Base-by-base conservation (phyloP, 1,140 invertebrate genomes). In the Sitobion miscanthi region DNA sequence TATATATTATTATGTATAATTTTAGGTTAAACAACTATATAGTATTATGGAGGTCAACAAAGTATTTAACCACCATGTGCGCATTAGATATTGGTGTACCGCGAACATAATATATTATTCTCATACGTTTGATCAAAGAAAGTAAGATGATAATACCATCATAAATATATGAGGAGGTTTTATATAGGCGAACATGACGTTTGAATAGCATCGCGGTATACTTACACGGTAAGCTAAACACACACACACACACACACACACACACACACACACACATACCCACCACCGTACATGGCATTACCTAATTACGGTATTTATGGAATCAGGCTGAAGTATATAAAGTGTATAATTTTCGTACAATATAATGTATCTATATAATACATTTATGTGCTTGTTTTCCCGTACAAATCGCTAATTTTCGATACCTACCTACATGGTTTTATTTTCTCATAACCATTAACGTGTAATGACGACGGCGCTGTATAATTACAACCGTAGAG, bases 221-320 rank as follows among this genome's bases (percentile, higher is more conserved):
- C 83, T 42, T 45, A 42, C 9, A 45, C 23, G 25, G 83, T 47
- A 47, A 86, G 38, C 42, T 86, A 47, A 86, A 86, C 83, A 86
- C 42, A 86, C 83, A 86, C 9, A 35, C 30, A 9, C 42, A 14
- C 42, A 62, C 21, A 42, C 38, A 86, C 42, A 62, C 21, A 42
- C 38, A 86, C 83, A 86, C 42, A 86, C 83, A 86, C 9, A 35
- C 30, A 9, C 42, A 14, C 42, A 62, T 1, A 42, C 38, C 1
- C 38, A 49, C 47, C 47, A 2, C n/a, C 45, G 45, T n/a, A 85
- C 83, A 86, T 23, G 83, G 38, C 47, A 52, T 88, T 35, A 88
- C 30, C 87, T 88, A 88, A 88, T 88, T 88, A 88, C 47, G 47
- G 30, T 88, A 21, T 88, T 88, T 88, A 88, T 49, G 42, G 47